These are phyloP conservation scores for Oenanthe melanoleuca DNA, from an alignment of 2,113 vertebrate genomes.

Conservation along the genomic window DNA sequence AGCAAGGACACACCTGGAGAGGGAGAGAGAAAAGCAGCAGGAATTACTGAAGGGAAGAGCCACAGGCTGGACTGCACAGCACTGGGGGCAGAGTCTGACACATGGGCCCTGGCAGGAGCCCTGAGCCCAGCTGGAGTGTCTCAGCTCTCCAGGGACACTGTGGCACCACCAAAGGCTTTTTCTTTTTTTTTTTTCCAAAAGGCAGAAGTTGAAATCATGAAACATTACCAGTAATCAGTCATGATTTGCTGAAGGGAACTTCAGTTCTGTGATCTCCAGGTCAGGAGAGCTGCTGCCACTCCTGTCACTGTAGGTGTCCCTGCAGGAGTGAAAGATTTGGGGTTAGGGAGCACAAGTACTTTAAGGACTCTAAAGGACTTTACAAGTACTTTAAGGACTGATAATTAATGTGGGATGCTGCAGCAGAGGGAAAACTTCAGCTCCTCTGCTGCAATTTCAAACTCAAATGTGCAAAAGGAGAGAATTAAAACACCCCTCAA, in stretches of 20 bases:
- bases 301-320: constrained; percentile 91
- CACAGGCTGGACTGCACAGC: background rate
- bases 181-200: background rate
- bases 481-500: background rate
- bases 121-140: background rate
- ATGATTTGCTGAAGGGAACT: constrained; percentile 79
- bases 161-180: background rate
- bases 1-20: background rate
- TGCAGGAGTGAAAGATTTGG: constrained; percentile 50
- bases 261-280: constrained; percentile 88
- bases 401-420: background rate
- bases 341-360: background rate
- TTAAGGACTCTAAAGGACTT: no score
- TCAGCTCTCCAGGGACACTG: background rate
- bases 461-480: background rate
- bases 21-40: background rate
- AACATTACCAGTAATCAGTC: constrained; percentile 74
- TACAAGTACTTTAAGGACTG: background rate
- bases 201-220: background rate
- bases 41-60: background rate
- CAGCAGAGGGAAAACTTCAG: background rate
- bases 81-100: background rate
- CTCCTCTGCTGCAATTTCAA: background rate
- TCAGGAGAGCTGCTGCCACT: constrained; percentile 93
- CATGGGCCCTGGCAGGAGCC: accelerated